Evolutionary conservation across 2,797 vertebrate species (phyloP), one percentile per base, ranked within the genome.

Genomic region (Catamblyrhynchus diadema): DNA sequence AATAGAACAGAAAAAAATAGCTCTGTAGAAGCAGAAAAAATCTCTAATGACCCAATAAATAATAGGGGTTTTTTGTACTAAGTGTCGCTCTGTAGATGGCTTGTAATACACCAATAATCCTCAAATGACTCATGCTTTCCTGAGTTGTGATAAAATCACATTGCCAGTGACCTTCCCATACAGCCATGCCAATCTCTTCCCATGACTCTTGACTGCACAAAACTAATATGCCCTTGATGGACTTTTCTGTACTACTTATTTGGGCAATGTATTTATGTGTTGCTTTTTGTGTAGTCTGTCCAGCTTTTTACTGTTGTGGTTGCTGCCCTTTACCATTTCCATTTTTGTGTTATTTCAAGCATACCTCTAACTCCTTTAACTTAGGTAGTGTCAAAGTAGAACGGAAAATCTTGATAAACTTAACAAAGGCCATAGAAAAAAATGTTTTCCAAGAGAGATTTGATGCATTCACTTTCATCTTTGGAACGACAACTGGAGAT

Each of bases 401-500:
- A 74, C 7, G 27, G 37, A 30, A 64, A 50, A 54, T 67, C 24
- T 21, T 92, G 27, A 25, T 64, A 81, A 33, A 47, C 15, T 60
- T 91, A 81, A 30, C 5, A 60, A 65, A 86, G 12, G 21, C 12
- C n/a, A 45, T 32, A 64, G 30, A 86, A 90, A 5, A 66, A 66
- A 81, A 70, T 45, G 9, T 47, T 92, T 92, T 81, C 47, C 33
- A 22, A 19, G 14, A 62, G 23, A 73, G 21, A 22, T 86, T 54
- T 92, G 37, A 65, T 81, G 10, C 53, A 12, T 81, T 86, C 48
- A 28, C 37, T 88, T 88, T 84, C 32, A 73, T 92, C 65, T 88
- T 75, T 74, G 45, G 45, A 92, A 70, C 85, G 74, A 81, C 75
- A 95, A 57, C 39, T 77, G 41, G 27, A 87, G 57, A 41, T 87